Evolutionary conservation across 2,113 vertebrate species (phyloP), one percentile per base, ranked within the genome.

Genomic region (Eidolon helvum): DNA sequence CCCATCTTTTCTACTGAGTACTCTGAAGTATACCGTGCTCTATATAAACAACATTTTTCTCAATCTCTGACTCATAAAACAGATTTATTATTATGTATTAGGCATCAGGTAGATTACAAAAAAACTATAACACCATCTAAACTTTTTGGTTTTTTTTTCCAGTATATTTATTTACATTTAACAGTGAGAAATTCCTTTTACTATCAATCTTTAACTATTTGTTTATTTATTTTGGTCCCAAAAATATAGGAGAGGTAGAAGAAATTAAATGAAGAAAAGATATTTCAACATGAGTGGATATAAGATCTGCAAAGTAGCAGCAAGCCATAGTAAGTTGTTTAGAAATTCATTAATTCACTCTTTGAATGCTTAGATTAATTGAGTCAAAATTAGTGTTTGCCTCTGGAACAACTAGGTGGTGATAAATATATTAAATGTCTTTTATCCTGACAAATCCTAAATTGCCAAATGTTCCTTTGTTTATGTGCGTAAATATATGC

Each of bases 401-500:
- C 90, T 97, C 94, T 95, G 71, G 96, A 97, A 95, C 87, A 97
- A 84, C 68, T 94, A 97, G 84, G 90, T 96, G 55, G 90, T 97
- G 61, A 97, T 98, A 98, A 93, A 98, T 96, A 96, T 88, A 69
- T 94, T 96, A 86, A 92, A 83, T 92, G 97, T 91, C 68, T 97
- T 98, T 97, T 96, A 97, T 96, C 87, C 85, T 98, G 97, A 94
- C 88, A 97, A 96, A 94, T 84, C 43, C 94, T 80, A 94, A 97
- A 95, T 97, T 97, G 92, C 71, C 94, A 97, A 97, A 97, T 97
- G 92, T 97, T 92, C 75, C 66, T 97, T 96, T 96, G 69, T 95
- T 97, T 97, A 96, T 96, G 69, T 95, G 91, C 90, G 79, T 89
- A 97, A 97, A 97, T 96, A 96, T 61, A 97, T 97, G 97, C 97